Conservation (phyloP, 1,140 invertebrate species). For the Halictus rubicundus region DNA sequence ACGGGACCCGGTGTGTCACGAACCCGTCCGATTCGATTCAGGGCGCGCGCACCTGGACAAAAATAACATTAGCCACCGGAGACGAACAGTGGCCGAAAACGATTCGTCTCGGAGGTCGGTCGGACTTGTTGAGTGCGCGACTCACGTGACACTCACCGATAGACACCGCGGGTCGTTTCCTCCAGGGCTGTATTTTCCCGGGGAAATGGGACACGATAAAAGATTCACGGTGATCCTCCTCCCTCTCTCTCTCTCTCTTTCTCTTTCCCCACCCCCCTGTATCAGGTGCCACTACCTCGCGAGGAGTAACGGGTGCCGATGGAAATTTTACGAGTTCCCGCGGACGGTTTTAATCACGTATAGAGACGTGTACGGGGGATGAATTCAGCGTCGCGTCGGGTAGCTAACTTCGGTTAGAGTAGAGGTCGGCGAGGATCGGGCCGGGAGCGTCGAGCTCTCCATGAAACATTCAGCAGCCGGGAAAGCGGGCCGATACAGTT, state of each 20-base stretch:
- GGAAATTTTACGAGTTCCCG: conserved; percentile 12
- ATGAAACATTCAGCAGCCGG: conserved; percentile 25
- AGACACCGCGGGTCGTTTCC: not conserved
- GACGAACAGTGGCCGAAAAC: not conserved
- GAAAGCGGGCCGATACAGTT: too few relatives aligned
- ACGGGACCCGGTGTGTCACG: conserved; percentile 1
- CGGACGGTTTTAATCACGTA: conserved; percentile 8
- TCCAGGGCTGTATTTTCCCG: not conserved
- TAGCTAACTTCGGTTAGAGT: too few relatives aligned
- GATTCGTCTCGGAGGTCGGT: conserved; percentile 6
- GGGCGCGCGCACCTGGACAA: not conserved
- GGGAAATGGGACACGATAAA: conserved; percentile 4
- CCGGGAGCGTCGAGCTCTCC: not conserved
- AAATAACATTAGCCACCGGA: conserved; percentile 22
- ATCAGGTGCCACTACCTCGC: not conserved
- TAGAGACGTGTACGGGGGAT: not conserved
- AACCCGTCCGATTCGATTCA: conserved; percentile 26
- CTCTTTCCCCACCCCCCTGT: too few relatives aligned
- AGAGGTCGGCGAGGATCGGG: too few relatives aligned
- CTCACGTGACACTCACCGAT: not conserved
- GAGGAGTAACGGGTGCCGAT: not conserved
- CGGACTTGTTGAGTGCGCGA: conserved; percentile 2
- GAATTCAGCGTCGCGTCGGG: conserved; percentile 1
- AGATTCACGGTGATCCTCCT: conserved; percentile 3
- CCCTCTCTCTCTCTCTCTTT: too few relatives aligned